Evolutionary conservation across 2,797 vertebrate species (phyloP).

Genomic region (Platalea minor): DNA sequence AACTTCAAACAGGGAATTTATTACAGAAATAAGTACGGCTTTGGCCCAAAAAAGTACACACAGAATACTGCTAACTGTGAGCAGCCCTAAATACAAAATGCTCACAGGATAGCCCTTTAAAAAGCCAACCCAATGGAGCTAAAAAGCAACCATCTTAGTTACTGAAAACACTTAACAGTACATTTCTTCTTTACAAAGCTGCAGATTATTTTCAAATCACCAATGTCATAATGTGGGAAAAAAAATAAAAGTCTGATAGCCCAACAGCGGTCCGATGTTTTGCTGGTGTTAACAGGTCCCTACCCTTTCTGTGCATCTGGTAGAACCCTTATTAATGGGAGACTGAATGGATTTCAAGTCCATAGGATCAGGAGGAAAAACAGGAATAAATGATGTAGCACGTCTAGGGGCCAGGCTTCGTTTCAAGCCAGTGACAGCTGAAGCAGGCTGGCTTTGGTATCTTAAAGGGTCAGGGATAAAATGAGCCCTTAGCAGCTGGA

Average conservation of each 20-base stretch:
- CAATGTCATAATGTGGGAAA: rapidly evolving
- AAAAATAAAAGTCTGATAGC: background rate
- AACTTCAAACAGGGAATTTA: conserved; percentile 21
- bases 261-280: background rate
- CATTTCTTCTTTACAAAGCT: background rate
- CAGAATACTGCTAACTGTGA: background rate
- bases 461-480: conserved; percentile 25
- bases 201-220: background rate
- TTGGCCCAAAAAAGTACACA: background rate
- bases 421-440: conserved; percentile 17
- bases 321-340: background rate
- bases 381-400: background rate
- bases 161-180: background rate
- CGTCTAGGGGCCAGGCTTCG: background rate
- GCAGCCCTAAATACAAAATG: background rate
- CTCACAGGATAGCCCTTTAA: background rate
- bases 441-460: background rate
- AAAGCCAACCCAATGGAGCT: background rate
- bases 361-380: background rate
- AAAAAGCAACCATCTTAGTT: background rate
- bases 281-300: background rate
- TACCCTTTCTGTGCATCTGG: background rate
- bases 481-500: conserved; percentile 9
- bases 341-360: background rate
- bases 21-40: background rate